Evolutionary conservation across 2,888 invertebrate species (phyloP).

Genomic region (Lamellibrachia satsuma): DNA sequence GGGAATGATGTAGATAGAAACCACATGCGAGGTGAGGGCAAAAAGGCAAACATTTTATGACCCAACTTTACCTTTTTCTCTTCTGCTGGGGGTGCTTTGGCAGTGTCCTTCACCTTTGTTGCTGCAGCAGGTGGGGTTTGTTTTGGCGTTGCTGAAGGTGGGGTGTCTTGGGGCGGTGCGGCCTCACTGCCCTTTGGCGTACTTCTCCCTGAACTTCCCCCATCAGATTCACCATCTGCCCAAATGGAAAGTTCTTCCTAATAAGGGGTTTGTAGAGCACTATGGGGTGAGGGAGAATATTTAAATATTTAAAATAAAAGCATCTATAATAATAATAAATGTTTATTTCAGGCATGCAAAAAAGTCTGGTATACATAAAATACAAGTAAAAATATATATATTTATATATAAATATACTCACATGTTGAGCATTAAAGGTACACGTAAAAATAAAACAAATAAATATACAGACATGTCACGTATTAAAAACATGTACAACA

Average conservation of each 20-base stretch:
- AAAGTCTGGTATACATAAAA: too few species aligned
- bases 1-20: not conserved
- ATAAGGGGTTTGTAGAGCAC: too few species aligned
- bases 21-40: not conserved
- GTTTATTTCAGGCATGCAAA: too few species aligned
- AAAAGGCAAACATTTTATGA: not conserved
- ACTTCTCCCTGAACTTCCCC: not conserved
- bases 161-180: not conserved
- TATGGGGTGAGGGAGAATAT: too few species aligned
- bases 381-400: too few species aligned
- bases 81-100: not conserved
- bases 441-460: too few species aligned
- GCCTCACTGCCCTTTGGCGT: not conserved
- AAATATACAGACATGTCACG: too few species aligned
- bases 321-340: too few species aligned
- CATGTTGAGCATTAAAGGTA: too few species aligned
- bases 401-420: too few species aligned
- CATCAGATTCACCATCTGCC: not conserved
- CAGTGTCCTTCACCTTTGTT: not conserved
- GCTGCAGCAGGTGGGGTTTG: not conserved
- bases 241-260: not conserved
- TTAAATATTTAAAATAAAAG: too few species aligned
- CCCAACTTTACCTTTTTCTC: not conserved
- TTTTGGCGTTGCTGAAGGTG: not conserved
- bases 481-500: too few species aligned